Base-by-base conservation (phyloP, 2,113 vertebrate species). In the Felis chaus region DNA sequence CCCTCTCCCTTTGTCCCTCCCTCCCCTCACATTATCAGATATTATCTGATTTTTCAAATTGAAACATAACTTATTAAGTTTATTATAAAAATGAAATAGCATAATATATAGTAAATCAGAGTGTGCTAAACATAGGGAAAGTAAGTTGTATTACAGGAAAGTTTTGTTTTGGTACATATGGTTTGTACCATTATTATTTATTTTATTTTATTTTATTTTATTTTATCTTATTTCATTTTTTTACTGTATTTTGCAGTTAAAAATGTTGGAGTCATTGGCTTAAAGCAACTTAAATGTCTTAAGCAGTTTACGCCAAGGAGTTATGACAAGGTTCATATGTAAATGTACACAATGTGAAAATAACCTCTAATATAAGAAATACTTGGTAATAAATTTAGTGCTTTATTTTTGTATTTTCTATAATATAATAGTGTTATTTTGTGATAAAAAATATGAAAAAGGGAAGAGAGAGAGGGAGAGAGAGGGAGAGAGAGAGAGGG, bases 361-460 rank as follows among this genome's bases (percentile, higher is more conserved):
- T 55, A 91, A 80, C 0, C 0, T 68, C 7, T 85, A 39, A 74
- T 68, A 48, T 80, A 66, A 68, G 94, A 84, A 90, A 82, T 71
- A 21, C 41, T 78, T 36, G 21, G 45, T 66, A 68, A 45, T 50
- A 76, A 78, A 39, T 1, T 39, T 11, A 84, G 16, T 53, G 66
- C 65, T 76, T 95, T 96, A 50, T 80, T 89, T 93, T 91, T 33
- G 71, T 87, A 55, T 76, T 96, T 95, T 39, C 55, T 73, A 19
- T 39, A 71, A 86, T 79, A 71, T n/a, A 84, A 87, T 86, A 19
- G 78, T 55, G 21, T 16, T 73, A 66, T 84, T 90, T 79, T 89
- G 15, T 53, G 94, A 76, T 80, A 73, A 65, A 68, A 79, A 1
- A 48, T 94, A 89, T 86, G 66, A 89, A 84, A 92, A 94, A 63